phyloP scores from a whole-genome alignment of 2,888 invertebrate genomes.

The Agrenia bidenticulata region DNA sequence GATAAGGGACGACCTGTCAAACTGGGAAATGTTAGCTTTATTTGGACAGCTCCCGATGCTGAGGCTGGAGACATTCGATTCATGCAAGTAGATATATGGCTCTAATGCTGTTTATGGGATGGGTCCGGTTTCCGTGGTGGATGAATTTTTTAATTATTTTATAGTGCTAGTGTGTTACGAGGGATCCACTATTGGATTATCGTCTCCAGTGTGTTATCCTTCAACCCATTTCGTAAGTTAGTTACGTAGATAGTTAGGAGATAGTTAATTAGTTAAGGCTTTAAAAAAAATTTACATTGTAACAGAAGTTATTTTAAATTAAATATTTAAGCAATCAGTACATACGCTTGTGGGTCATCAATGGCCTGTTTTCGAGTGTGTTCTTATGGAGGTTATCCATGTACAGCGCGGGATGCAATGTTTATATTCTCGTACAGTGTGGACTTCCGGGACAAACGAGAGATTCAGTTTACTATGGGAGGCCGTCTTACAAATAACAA shows the following conservation, averaged over 20 bases:
- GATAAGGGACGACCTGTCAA: constrained; percentile 40
- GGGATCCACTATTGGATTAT: constrained; percentile 49
- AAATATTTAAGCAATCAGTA: constrained; percentile 50
- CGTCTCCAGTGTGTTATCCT: constrained; percentile 44
- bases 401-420: constrained; percentile 39
- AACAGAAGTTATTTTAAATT: constrained; percentile 1
- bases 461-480: constrained; percentile 51
- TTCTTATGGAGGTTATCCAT: constrained; percentile 37
- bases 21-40: constrained; percentile 43
- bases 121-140: not conserved
- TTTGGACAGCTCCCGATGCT: constrained; percentile 49
- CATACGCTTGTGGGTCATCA: constrained; percentile 48
- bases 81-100: constrained; percentile 30
- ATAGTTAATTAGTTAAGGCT: too few species aligned
- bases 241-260: too few species aligned
- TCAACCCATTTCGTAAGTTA: constrained; percentile 52
- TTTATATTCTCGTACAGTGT: constrained; percentile 44
- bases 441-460: constrained; percentile 41
- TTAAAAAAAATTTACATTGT: not conserved
- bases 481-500: constrained; percentile 36
- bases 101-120: not conserved
- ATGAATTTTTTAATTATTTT: constrained; percentile 8
- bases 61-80: constrained; percentile 49
- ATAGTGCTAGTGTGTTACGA: constrained; percentile 47
- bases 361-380: constrained; percentile 51